Evolutionary conservation across 2,797 vertebrate species (phyloP).

Genomic region (Cryptoprocta ferox): DNA sequence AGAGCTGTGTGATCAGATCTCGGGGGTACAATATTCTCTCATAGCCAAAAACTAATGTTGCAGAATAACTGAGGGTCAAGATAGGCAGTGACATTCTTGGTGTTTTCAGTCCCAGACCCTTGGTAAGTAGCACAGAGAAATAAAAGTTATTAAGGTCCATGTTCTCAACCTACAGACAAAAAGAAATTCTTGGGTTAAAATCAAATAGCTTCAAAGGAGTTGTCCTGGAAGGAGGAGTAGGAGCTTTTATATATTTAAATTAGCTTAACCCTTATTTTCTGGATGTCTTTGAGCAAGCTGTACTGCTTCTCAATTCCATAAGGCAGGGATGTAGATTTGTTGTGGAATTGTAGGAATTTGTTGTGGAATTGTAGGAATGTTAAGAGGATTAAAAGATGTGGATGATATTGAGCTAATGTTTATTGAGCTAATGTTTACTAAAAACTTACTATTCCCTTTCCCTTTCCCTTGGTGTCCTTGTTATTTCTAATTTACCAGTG

Average conservation of each 20-base stretch:
- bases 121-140: not conserved
- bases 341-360: not conserved
- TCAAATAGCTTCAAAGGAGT: not conserved
- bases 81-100: not conserved
- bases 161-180: not conserved
- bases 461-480: not conserved
- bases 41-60: not conserved
- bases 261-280: not conserved
- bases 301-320: not conserved
- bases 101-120: not conserved
- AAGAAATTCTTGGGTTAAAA: not conserved
- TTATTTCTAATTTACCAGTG: not conserved
- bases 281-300: not conserved
- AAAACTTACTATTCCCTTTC: not conserved
- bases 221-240: not conserved
- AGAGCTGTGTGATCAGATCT: not conserved
- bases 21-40: not conserved
- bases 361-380: not conserved
- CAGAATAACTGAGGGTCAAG: not conserved
- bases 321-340: not conserved
- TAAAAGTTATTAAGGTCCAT: not conserved
- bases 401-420: not conserved
- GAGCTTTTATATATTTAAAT: not conserved
- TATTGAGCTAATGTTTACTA: not conserved
- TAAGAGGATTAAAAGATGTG: not conserved